Conservation (phyloP, 1,140 invertebrate species). For the Agrypnia vestita region DNA sequence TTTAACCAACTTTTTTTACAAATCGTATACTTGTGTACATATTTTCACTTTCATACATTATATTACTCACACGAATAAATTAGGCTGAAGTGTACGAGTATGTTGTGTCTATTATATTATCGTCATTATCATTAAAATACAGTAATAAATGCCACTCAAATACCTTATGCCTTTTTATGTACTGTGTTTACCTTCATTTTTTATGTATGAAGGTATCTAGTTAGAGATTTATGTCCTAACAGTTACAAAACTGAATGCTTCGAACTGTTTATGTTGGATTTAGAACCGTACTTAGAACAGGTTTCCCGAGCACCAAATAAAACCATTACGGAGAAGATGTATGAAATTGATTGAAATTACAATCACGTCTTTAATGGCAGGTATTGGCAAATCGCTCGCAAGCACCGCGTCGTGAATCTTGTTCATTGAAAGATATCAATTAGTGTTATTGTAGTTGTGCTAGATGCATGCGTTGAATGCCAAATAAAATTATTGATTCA, state of each 20-base stretch:
- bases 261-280: constrained; percentile 6
- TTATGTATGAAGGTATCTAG: too few species aligned
- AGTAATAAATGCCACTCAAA: too few species aligned
- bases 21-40: too few species aligned
- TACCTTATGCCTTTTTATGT: too few species aligned
- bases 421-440: constrained; percentile 5
- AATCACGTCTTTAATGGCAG: constrained; percentile 5
- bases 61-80: too few species aligned
- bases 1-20: too few species aligned
- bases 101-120: too few species aligned
- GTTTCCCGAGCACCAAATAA: constrained; percentile 1
- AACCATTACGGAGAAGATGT: constrained; percentile 12
- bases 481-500: too few species aligned
- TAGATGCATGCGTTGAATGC: neutral
- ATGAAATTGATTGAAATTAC: constrained; percentile 21
- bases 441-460: neutral
- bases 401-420: neutral
- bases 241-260: neutral
- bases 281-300: constrained; percentile 3
- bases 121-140: too few species aligned
- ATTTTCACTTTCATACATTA: too few species aligned
- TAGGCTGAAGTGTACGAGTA: too few species aligned
- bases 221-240: neutral
- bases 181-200: too few species aligned
- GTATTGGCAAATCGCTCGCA: neutral